phyloP scores from a whole-genome alignment of 2,888 invertebrate genomes.

The Brachyopa scutellaris region DNA sequence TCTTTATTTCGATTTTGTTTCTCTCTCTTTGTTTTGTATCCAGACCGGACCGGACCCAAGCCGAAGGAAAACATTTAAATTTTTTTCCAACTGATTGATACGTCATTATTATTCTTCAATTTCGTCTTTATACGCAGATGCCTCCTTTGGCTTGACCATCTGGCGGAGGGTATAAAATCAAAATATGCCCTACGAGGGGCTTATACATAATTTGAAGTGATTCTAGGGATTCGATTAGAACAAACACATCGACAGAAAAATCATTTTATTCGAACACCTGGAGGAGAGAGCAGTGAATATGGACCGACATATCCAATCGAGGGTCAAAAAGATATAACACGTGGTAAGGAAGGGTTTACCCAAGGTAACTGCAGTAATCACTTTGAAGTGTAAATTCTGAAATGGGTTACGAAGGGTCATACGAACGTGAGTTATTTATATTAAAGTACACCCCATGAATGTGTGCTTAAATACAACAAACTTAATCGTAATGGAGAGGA shows the following conservation, averaged over 20 bases:
- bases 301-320: too few relatives aligned
- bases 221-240: not conserved
- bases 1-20: not conserved
- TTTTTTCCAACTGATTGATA: constrained; percentile 5
- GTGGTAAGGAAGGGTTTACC: constrained; percentile 12
- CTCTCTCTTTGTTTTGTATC: too few relatives aligned
- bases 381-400: constrained; percentile 12
- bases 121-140: not conserved
- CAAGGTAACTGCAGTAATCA: not conserved
- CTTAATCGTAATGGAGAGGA: not conserved
- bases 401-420: not conserved
- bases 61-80: not conserved
- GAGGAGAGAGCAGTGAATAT: too few relatives aligned
- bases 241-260: not conserved
- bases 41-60: too few relatives aligned
- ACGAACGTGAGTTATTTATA: not conserved
- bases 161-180: not conserved
- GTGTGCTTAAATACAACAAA: not conserved
- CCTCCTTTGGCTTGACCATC: constrained; percentile 4
- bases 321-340: constrained; percentile 4
- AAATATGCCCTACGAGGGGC: not conserved
- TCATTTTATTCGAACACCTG: not conserved
- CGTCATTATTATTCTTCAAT: constrained; percentile 13
- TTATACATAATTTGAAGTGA: constrained; percentile 4
- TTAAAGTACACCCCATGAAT: not conserved